Percentiles rank a stretch among this genome's conserved stretches.
Conservation (phyloP, 2,888 invertebrate genomes). For the Amiota communis region DNA sequence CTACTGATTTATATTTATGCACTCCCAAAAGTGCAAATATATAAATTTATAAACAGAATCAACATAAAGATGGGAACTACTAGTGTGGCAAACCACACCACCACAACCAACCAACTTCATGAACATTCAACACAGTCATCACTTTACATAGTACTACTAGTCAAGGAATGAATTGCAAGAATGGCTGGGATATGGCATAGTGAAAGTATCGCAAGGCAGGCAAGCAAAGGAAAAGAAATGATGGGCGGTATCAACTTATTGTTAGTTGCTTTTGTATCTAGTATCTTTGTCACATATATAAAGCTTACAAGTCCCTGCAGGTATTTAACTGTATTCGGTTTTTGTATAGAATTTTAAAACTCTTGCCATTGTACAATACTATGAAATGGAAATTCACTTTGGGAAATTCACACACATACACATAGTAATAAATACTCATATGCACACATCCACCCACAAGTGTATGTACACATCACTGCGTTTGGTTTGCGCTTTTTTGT, state of each 20-base stretch:
- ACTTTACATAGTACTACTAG: no score
- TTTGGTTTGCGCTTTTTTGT: no score
- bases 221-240: no score
- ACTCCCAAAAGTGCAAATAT: conserved; percentile 6
- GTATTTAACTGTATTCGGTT: conserved; percentile 1
- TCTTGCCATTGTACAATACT: background rate
- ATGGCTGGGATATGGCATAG: no score
- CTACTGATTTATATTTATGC: background rate
- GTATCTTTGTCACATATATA: background rate
- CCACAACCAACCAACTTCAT: no score
- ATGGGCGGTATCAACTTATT: no score
- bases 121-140: no score
- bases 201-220: no score
- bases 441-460: no score
- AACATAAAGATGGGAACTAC: background rate
- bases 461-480: background rate
- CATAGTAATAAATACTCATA: background rate
- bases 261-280: no score
- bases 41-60: background rate
- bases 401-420: background rate
- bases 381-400: conserved; percentile 1
- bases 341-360: conserved; percentile 8
- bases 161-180: no score
- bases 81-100: no score
- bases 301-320: conserved; percentile 2